Conservation (phyloP, 2,888 invertebrate species). For the Mycalesis mineus region DNA sequence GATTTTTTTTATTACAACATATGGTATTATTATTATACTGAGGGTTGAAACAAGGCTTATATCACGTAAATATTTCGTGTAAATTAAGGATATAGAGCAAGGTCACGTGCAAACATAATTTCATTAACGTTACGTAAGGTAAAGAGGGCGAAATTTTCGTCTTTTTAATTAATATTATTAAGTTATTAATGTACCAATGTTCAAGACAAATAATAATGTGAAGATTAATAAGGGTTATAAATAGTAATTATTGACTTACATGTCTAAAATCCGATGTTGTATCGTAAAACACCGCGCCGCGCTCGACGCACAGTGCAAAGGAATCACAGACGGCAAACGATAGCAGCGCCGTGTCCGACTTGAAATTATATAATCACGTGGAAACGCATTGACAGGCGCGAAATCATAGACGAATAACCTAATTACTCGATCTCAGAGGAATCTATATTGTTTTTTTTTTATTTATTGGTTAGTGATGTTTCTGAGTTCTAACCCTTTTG, state of each 20-base stretch:
- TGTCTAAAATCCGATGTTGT: constrained; percentile 66
- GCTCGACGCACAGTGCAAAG: constrained; percentile 71
- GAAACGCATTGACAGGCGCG: constrained; percentile 38
- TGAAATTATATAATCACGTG: constrained; percentile 66
- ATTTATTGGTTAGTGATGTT: no score
- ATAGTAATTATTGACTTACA: constrained; percentile 51
- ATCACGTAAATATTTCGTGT: background rate
- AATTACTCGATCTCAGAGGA: no score
- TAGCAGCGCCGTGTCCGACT: constrained; percentile 52
- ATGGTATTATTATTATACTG: background rate
- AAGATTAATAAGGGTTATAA: constrained; percentile 6
- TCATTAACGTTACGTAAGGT: constrained; percentile 71
- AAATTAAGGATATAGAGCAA: constrained; percentile 47
- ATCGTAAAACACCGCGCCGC: constrained; percentile 66
- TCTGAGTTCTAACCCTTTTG: no score
- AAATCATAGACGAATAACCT: background rate
- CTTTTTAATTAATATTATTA: background rate
- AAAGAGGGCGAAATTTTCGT: constrained; percentile 32
- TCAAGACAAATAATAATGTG: background rate
- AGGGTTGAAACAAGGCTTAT: background rate
- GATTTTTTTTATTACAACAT: constrained; percentile 8
- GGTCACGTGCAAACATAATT: constrained; percentile 74
- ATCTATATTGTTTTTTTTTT: no score
- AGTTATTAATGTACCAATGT: background rate
- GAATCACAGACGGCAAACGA: constrained; percentile 55